A percentile compares a stretch with the other conserved stretches of the same genome.
These are phyloP conservation scores for Morus bassanus DNA, from an alignment of 2,797 vertebrate genomes.

Conservation along the genomic window DNA sequence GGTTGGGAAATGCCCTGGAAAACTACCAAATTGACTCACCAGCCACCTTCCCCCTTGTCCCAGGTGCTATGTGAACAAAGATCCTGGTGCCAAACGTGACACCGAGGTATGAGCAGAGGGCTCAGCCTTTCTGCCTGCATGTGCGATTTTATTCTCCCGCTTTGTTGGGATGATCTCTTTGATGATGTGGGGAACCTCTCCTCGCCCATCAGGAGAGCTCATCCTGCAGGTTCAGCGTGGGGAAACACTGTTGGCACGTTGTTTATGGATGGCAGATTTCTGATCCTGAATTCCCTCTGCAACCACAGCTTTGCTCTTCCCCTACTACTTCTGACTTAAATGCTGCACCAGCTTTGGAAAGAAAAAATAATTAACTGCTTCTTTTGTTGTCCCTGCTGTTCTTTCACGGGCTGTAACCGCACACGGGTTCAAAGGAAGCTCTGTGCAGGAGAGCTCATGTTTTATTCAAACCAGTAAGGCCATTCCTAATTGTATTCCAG, in stretches of 20 bases:
- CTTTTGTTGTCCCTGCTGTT: background rate
- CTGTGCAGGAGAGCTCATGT: background rate
- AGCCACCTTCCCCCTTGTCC: background rate
- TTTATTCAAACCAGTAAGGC: constrained; percentile 31
- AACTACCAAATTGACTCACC: background rate
- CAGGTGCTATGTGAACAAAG: background rate
- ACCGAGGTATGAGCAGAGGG: background rate
- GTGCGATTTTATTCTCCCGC: background rate
- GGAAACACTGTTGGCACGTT: accelerated
- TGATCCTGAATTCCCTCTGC: background rate
- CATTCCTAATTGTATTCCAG: background rate
- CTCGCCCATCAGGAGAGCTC: background rate
- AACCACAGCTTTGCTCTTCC: background rate
- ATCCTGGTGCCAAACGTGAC: background rate
- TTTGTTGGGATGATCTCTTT: background rate
- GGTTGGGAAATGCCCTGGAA: background rate
- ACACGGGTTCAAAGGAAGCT: background rate
- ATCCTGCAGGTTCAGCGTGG: accelerated
- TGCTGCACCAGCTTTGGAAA: background rate
- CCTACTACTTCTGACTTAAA: background rate
- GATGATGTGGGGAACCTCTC: background rate
- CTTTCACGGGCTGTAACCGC: background rate
- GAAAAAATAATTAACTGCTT: background rate
- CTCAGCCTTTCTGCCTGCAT: background rate
- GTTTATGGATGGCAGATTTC: background rate